Evolutionary conservation across 1,140 invertebrate genomes (phyloP), one percentile per base, ranked within the genome.

Genomic region (Halotydeus destructor): DNA sequence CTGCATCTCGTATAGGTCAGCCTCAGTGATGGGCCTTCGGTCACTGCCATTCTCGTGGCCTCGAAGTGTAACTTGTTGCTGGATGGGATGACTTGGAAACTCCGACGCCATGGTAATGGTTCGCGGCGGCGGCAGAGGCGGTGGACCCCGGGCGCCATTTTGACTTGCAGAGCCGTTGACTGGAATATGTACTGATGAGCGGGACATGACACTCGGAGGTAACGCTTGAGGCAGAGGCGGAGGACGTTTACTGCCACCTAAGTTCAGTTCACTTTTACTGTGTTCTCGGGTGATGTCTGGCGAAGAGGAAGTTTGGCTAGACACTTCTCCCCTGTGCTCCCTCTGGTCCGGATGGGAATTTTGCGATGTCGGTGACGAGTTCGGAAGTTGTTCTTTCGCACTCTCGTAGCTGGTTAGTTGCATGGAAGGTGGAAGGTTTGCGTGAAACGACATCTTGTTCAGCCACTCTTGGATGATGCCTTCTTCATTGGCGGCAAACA

Each of bases 401-500:
- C 43, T 43, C 14, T 47, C 47, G 56, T 84, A 83, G 52, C 79
- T 79, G 23, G 82, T 64, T 1, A 89, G 64, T 59, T 91, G 85
- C 59, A 84, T 66, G 54, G 75, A 78, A 5, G 86, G 86, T 19
- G 82, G 79, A 44, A 91, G 62, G 52, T 71, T 69, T n/a, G 89
- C 86, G 59, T 89, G 84, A 68, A 93, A 93, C 26, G 72, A 71
- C 47, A 97, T 77, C 63, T 91, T 91, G 51, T 78, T 76, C 2
- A 93, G 73, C 91, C 91, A 98, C 39, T 91, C 81, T 49, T 74
- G 67, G 72, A 94, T 76, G 45, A 78, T 72, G 1, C 71, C 69
- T 30, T 73, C 68, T 39, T 64, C 72, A 1, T 70, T 60, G 35
- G 80, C 76, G 36, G 46, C 74, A 61, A 97, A 93, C 21, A 96